phyloP scores from a whole-genome alignment of 1,140 invertebrate genomes.

The Nasonia longicornis region DNA sequence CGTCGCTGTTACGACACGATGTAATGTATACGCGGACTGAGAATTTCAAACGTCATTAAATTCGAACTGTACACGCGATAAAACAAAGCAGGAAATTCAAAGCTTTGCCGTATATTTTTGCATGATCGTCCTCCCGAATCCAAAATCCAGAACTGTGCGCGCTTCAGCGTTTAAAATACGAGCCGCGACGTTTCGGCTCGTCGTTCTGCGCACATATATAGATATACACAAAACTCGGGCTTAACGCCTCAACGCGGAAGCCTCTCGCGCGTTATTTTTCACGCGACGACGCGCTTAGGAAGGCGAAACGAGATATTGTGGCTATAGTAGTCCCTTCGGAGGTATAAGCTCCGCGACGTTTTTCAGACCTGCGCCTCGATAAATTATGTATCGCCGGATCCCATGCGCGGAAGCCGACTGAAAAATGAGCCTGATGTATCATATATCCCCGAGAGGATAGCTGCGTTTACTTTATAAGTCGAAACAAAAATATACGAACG shows the following conservation, averaged over 20 bases:
- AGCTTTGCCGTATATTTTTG: too few relatives aligned
- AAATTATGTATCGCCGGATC: slow-evolving; percentile 16
- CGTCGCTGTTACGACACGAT: too few relatives aligned
- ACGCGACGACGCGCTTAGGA: not conserved
- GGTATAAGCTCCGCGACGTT: not conserved
- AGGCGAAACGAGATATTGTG: not conserved
- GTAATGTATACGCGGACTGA: too few relatives aligned
- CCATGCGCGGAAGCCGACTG: not conserved
- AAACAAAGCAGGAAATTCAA: too few relatives aligned
- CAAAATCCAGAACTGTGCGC: too few relatives aligned
- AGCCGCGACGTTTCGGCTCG: not conserved
- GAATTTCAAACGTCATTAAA: too few relatives aligned
- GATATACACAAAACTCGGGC: not conserved
- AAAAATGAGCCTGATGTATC: slow-evolving; percentile 33
- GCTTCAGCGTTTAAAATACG: not conserved
- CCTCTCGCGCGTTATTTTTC: slow-evolving; percentile 4
- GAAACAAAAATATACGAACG: too few relatives aligned
- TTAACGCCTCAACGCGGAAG: not conserved
- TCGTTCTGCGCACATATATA: not conserved
- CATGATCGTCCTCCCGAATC: too few relatives aligned
- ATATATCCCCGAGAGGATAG: not conserved
- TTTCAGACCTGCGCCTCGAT: not conserved
- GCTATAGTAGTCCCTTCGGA: not conserved
- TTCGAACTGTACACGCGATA: too few relatives aligned
- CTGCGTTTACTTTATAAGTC: not conserved